Base-by-base conservation (phyloP, 1,140 invertebrate genomes). In the Drosophila tani region DNA sequence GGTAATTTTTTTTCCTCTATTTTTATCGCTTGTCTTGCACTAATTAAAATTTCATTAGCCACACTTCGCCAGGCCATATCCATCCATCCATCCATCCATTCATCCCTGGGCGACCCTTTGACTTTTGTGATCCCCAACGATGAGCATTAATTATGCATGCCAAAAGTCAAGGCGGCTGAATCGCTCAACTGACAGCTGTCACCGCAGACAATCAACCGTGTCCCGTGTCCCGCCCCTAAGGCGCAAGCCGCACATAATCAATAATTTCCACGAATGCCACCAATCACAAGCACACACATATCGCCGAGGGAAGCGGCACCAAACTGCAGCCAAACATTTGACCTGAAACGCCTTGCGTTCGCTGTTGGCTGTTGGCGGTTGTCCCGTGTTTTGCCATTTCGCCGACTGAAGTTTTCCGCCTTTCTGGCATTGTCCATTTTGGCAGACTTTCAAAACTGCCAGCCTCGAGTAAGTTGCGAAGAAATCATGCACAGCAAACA, bases 41-140 rank as follows among this genome's bases (percentile, higher is more conserved):
- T 88, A 85, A 88, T 88, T 88, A 88, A 90, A 88, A 81, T 88
- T 88, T 88, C 77, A 88, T 88, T 81, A 84, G 81, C 81, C 80
- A 79, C 79, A 86, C 81, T 82, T 70, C 65, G 68, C 35, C 77
- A 62, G 77, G 46, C 40, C 59, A 47, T 43, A 21, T 17, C 21
- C 53, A 56, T 56, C 32, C 35, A 56, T 15, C 19, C 8, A 57
- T 56, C 55, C 41, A 62, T 32, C 24, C 53, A 38, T 62, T 35
- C 65, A 67, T 64, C 58, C 59, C 45, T 38, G 14, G 32, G n/a
- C 29, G 70, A 77, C 74, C 57, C 73, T 65, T 62, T 55, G 47
- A 69, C 59, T 64, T 68, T 65, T 81, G 35, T 66, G 59, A 63
- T 45, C 50, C 69, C 57, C 51, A 24, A 29, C 60, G 53, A 59